Conservation (phyloP, 2,888 invertebrate species). For the Taphrorychus bicolor region DNA sequence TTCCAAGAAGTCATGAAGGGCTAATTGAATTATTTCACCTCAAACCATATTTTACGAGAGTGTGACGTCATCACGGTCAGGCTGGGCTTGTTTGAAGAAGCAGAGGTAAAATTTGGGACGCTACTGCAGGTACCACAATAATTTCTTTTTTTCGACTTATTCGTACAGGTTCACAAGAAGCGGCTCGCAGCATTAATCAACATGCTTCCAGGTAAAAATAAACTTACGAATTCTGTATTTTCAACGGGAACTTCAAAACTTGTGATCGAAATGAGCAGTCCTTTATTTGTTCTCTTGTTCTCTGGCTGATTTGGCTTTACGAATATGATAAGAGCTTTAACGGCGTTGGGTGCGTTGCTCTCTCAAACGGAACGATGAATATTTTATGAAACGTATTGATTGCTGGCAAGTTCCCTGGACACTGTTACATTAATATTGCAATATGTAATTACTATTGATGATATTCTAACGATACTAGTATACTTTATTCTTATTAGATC, state of each 20-base stretch:
- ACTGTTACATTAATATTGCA: not conserved
- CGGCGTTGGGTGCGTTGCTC: not conserved
- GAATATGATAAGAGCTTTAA: not conserved
- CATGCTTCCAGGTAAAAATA: constrained; percentile 41
- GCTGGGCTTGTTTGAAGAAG: not conserved
- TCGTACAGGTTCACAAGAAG: constrained; percentile 41
- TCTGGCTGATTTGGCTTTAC: not conserved
- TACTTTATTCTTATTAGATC: no score
- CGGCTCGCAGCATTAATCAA: constrained; percentile 40
- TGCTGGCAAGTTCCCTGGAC: not conserved
- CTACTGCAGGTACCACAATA: constrained; percentile 30
- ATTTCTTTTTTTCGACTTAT: constrained; percentile 39
- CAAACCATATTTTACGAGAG: no score
- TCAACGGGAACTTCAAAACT: constrained; percentile 34
- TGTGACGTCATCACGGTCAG: no score
- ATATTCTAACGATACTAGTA: no score
- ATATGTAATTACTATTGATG: not conserved
- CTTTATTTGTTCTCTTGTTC: constrained; percentile 27
- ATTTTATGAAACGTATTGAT: not conserved
- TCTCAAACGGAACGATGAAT: not conserved
- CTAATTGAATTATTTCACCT: no score
- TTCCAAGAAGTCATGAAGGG: no score
- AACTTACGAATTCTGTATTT: constrained; percentile 39
- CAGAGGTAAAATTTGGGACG: constrained; percentile 7
- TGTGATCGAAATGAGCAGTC: constrained; percentile 29